Percentiles rank a stretch among this genome's conserved stretches.
phyloP scores from a whole-genome alignment of 2,888 invertebrate genomes.

The Spialia ferax region DNA sequence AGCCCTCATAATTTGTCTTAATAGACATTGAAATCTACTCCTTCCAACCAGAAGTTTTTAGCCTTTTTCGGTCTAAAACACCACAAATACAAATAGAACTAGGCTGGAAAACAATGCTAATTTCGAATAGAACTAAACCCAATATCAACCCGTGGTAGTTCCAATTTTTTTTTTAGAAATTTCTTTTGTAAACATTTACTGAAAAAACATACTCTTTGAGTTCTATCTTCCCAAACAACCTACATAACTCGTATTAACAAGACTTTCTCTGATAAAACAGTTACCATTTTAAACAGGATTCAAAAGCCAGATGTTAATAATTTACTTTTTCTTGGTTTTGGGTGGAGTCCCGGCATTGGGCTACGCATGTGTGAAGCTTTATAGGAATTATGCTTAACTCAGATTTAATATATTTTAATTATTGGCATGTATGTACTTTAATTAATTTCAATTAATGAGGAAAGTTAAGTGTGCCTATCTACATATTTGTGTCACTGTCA shows the following conservation, averaged over 20 bases:
- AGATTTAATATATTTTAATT: background rate
- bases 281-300: background rate
- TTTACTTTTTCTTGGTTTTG: background rate
- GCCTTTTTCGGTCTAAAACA: too few relatives aligned
- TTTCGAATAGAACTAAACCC: too few relatives aligned
- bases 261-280: background rate
- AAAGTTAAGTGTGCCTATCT: background rate
- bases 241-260: background rate
- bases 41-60: too few relatives aligned
- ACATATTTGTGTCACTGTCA: background rate
- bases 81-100: too few relatives aligned
- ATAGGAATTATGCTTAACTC: background rate
- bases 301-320: background rate
- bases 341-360: background rate
- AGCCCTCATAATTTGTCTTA: too few relatives aligned
- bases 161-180: too few relatives aligned
- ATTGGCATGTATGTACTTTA: conserved; percentile 5
- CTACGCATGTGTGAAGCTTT: background rate
- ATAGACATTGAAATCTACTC: too few relatives aligned
- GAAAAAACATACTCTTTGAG: too few relatives aligned
- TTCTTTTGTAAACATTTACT: too few relatives aligned
- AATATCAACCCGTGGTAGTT: too few relatives aligned
- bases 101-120: too few relatives aligned
- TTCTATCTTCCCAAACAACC: background rate
- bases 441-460: background rate